phyloP scores from a whole-genome alignment of 2,113 vertebrate species.

The Theropithecus gelada region DNA sequence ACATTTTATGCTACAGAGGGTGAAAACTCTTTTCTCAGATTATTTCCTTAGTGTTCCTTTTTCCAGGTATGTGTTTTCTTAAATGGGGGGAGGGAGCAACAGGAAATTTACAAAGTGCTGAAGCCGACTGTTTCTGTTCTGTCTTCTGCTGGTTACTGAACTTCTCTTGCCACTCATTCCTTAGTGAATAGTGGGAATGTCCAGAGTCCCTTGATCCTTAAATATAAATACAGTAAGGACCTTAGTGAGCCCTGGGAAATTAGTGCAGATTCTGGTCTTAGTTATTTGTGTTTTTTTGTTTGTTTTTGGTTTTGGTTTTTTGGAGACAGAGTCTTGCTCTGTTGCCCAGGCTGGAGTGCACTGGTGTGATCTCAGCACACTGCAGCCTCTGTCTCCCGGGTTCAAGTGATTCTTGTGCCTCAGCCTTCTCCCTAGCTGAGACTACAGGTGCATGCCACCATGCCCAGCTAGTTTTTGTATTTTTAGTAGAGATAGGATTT shows the following conservation, averaged over 20 bases:
- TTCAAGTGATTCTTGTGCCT: no score
- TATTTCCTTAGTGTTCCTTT: background rate
- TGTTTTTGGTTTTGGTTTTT: no score
- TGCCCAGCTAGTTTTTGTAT: no score
- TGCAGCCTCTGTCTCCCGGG: no score
- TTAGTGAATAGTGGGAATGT: background rate
- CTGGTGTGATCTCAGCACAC: no score
- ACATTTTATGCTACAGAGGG: background rate
- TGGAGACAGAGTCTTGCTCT: no score
- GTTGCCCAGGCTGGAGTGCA: no score
- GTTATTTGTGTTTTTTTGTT: background rate
- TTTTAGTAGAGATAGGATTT: no score
- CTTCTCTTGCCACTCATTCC: background rate
- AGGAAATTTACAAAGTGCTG: background rate
- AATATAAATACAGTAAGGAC: background rate
- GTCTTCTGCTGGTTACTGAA: background rate
- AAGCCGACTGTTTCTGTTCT: background rate
- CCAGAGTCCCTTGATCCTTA: background rate
- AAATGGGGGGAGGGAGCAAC: background rate
- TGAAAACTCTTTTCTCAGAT: background rate
- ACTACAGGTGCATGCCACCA: no score
- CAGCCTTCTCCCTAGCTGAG: no score
- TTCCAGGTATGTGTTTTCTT: background rate
- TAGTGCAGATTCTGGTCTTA: no score
- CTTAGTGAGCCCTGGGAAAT: background rate